phyloP scores from a whole-genome alignment of 2,113 vertebrate genomes.

The Nycticryphes semicollaris region DNA sequence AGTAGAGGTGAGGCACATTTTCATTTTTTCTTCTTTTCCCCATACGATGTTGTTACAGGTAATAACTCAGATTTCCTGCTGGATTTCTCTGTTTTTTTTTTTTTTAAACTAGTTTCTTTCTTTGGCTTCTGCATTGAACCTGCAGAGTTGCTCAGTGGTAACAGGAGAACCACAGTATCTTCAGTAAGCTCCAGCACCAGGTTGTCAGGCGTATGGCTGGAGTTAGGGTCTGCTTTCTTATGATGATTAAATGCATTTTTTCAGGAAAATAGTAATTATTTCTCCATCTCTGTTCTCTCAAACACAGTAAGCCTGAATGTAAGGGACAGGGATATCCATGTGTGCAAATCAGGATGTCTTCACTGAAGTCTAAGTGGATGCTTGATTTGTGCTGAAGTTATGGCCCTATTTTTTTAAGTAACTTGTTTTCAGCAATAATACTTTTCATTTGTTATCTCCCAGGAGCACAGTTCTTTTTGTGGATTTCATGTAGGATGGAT shows the following conservation, averaged over 20 bases:
- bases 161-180: neutral
- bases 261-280: slow-evolving; percentile 3
- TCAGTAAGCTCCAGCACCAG: neutral
- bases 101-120: neutral
- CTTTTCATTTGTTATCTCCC: neutral
- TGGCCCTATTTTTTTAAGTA: neutral
- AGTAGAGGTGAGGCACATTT: neutral
- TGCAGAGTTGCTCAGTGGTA: neutral
- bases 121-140: neutral
- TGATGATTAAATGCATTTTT: neutral
- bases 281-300: neutral
- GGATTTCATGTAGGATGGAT: neutral
- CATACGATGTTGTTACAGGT: neutral
- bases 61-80: neutral
- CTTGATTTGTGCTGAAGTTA: neutral
- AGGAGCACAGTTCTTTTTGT: neutral
- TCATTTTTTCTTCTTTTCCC: neutral
- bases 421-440: neutral
- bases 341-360: neutral
- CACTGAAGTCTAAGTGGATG: neutral
- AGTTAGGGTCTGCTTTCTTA: neutral
- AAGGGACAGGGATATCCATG: neutral
- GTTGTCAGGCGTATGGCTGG: rapidly evolving
- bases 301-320: neutral
- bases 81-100: neutral